These are phyloP conservation scores for Hybognathus amarus DNA, from an alignment of 2,797 vertebrate genomes.

Conservation along the genomic window DNA sequence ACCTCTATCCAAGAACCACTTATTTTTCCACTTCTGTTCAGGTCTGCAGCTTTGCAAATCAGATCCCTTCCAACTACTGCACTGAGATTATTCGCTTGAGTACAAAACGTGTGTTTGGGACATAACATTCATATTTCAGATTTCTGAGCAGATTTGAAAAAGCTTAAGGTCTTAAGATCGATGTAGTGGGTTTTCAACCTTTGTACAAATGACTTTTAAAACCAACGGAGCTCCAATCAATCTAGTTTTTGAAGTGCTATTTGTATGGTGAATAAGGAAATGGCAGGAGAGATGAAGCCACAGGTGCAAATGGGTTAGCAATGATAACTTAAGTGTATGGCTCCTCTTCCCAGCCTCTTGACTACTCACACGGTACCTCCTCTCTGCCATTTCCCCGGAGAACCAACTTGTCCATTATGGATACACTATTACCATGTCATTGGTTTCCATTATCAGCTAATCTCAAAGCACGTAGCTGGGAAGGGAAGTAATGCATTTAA, in stretches of 20 bases:
- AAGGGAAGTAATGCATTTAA: conserved; percentile 19
- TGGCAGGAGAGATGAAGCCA: not conserved
- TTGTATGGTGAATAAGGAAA: not conserved
- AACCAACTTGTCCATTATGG: conserved; percentile 29
- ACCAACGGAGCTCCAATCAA: not conserved
- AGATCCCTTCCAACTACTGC: not conserved
- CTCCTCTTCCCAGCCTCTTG: conserved; percentile 13
- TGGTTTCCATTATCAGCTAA: conserved; percentile 50
- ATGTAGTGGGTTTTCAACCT: not conserved
- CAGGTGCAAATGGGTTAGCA: not conserved
- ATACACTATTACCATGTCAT: conserved; percentile 53
- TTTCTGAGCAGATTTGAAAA: conserved; percentile 13
- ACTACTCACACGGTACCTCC: not conserved
- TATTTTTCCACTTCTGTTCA: not conserved
- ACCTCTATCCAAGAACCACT: not conserved
- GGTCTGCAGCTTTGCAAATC: not conserved
- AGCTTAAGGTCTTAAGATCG: not conserved
- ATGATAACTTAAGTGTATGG: conserved; percentile 19
- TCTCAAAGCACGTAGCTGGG: conserved; percentile 25
- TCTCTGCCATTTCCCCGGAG: conserved; percentile 24
- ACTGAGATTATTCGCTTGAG: not conserved
- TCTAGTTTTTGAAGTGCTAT: not conserved
- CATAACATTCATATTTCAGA: not conserved
- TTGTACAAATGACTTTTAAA: conserved; percentile 20
- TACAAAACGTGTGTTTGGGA: not conserved